Conservation (phyloP, 2,113 vertebrate genomes). For the Gracilinanus agilis region DNA sequence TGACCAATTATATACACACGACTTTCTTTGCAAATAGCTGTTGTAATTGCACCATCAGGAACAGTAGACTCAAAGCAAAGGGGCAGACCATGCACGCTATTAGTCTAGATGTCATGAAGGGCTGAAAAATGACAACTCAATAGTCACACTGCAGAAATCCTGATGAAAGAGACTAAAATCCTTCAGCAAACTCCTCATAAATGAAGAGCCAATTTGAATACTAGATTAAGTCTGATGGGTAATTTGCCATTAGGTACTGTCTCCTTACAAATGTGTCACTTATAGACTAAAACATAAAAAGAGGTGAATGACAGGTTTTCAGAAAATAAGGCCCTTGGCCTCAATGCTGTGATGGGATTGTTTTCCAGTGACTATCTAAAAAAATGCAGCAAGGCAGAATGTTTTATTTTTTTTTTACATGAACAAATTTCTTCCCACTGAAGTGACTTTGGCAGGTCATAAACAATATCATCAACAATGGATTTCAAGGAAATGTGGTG, state of each 20-base stretch:
- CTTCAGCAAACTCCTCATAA: constrained; percentile 67
- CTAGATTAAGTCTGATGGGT: constrained; percentile 73
- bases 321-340: constrained; percentile 47
- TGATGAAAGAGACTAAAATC: constrained; percentile 74
- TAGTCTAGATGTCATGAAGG: constrained; percentile 59
- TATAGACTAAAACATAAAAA: constrained; percentile 39
- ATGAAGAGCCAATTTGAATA: constrained; percentile 75
- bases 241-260: no score
- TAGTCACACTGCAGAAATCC: constrained; percentile 53
- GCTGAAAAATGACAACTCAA: constrained; percentile 70
- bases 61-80: constrained; percentile 24
- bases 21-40: constrained; percentile 58
- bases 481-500: constrained; percentile 7
- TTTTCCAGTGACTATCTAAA: constrained; percentile 37
- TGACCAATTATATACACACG: constrained; percentile 56
- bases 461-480: constrained; percentile 46
- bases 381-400: not conserved
- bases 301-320: constrained; percentile 26
- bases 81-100: constrained; percentile 52
- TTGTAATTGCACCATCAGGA: constrained; percentile 62
- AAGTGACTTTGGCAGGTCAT: constrained; percentile 61
- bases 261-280: constrained; percentile 56
- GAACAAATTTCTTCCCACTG: constrained; percentile 45
- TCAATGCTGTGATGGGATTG: constrained; percentile 31
- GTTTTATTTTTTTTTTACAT: constrained; percentile 55